phyloP scores from a whole-genome alignment of 1,140 invertebrate species.

The Nilaparvata lugens region DNA sequence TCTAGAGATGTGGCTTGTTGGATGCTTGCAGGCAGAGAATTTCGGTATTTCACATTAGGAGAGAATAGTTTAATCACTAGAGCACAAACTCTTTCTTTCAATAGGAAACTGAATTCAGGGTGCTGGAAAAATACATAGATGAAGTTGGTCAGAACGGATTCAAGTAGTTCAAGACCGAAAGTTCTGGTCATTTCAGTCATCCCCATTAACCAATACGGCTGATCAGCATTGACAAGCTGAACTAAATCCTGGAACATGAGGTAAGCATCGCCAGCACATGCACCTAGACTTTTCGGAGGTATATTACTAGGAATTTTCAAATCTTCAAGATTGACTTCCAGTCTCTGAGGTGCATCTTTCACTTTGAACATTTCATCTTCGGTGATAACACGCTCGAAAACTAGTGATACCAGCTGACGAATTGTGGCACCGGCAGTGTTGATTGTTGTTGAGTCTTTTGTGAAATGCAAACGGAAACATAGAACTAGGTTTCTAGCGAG shows the following conservation, averaged over 20 bases:
- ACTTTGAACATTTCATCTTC: slow-evolving; percentile 48
- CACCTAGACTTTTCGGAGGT: slow-evolving; percentile 69
- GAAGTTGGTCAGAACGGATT: slow-evolving; percentile 87
- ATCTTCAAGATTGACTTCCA: slow-evolving; percentile 62
- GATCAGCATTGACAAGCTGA: slow-evolving; percentile 91
- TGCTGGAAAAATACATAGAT: slow-evolving; percentile 90
- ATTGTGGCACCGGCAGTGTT: slow-evolving; percentile 97
- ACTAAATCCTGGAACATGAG: slow-evolving; percentile 95
- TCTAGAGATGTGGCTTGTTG: slow-evolving; percentile 60
- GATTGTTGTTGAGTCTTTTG: slow-evolving; percentile 86
- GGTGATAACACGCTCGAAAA: slow-evolving; percentile 87
- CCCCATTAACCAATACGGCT: slow-evolving; percentile 87
- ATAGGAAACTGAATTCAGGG: slow-evolving; percentile 84
- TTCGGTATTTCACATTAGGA: slow-evolving; percentile 87
- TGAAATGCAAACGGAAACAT: slow-evolving; percentile 90
- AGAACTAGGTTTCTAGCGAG: slow-evolving; percentile 90
- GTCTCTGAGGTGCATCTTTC: slow-evolving; percentile 23
- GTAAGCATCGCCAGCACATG: slow-evolving; percentile 91
- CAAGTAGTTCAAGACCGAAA: slow-evolving; percentile 90
- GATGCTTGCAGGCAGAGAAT: slow-evolving; percentile 37
- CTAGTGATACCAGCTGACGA: slow-evolving; percentile 87
- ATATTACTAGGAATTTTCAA: slow-evolving; percentile 64
- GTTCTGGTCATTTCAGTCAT: slow-evolving; percentile 96
- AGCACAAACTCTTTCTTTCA: slow-evolving; percentile 95
- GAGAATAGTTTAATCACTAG: slow-evolving; percentile 96